Evolutionary conservation across 2,888 invertebrate species (phyloP).

Genomic region (Folsomia manolachei): DNA sequence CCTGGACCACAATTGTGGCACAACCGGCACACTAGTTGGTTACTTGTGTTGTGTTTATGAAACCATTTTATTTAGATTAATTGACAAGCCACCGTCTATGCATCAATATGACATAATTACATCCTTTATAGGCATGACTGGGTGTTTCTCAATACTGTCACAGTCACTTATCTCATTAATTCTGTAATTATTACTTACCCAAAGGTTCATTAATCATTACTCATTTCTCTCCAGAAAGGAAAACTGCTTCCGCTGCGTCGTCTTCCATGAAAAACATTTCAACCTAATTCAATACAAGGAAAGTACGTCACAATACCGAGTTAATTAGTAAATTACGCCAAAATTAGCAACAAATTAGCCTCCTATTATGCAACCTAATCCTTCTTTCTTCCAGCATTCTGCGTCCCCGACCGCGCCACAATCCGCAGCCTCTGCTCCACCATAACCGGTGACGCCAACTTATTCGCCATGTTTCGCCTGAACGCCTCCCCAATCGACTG

Average conservation of each 20-base stretch:
- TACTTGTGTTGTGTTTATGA: background rate
- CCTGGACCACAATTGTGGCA: too few species aligned
- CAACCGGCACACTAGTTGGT: too few species aligned
- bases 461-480: conserved; percentile 59
- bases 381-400: conserved; percentile 39
- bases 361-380: too few species aligned
- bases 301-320: conserved; percentile 68
- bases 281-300: conserved; percentile 96
- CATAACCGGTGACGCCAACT: conserved; percentile 66
- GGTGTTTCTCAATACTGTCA: background rate
- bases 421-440: conserved; percentile 46
- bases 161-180: conserved; percentile 2
- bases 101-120: too few species aligned
- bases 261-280: conserved; percentile 90
- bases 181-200: background rate
- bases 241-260: conserved; percentile 87
- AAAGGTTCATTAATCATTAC: conserved; percentile 6
- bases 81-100: too few species aligned
- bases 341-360: too few species aligned
- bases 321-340: background rate
- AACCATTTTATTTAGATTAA: too few species aligned
- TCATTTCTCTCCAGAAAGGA: conserved; percentile 63
- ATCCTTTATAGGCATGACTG: background rate
- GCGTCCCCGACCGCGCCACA: conserved; percentile 42
- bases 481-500: conserved; percentile 84